A percentile compares a stretch with the other conserved stretches of the same genome.
Conservation (phyloP, 2,888 invertebrate species). For the Dusona sp. region DNA sequence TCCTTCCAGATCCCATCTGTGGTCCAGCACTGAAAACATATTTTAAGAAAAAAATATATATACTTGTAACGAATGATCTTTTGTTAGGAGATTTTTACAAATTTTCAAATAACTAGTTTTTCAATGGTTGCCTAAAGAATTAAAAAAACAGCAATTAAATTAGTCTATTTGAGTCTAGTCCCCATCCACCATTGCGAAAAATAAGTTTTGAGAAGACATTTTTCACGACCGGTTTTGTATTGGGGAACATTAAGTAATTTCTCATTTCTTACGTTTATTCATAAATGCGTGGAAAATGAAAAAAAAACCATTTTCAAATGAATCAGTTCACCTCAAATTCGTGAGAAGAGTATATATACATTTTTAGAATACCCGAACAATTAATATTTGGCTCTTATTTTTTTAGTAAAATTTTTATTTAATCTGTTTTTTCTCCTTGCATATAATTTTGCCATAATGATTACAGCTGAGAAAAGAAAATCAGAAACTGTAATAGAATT, state of each 20-base stretch:
- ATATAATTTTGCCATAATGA: neutral
- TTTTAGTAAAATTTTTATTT: neutral
- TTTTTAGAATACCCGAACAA: neutral
- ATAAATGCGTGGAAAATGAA: neutral
- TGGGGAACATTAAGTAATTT: neutral
- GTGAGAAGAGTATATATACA: neutral
- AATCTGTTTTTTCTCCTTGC: neutral
- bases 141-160: neutral
- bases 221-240: neutral
- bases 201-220: neutral
- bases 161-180: neutral
- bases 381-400: neutral
- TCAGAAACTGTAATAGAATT: constrained; percentile 10
- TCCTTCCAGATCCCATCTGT: constrained; percentile 16
- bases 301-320: too few relatives aligned
- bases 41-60: neutral
- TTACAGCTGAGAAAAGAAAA: neutral
- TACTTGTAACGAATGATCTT: neutral
- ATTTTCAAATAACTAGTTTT: neutral
- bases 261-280: neutral
- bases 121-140: too few relatives aligned
- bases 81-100: neutral
- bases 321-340: too few relatives aligned
- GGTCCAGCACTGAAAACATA: constrained; percentile 24
- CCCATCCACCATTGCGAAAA: neutral